phyloP scores from a whole-genome alignment of 2,113 vertebrate genomes.

The Plestiodon gilberti region DNA sequence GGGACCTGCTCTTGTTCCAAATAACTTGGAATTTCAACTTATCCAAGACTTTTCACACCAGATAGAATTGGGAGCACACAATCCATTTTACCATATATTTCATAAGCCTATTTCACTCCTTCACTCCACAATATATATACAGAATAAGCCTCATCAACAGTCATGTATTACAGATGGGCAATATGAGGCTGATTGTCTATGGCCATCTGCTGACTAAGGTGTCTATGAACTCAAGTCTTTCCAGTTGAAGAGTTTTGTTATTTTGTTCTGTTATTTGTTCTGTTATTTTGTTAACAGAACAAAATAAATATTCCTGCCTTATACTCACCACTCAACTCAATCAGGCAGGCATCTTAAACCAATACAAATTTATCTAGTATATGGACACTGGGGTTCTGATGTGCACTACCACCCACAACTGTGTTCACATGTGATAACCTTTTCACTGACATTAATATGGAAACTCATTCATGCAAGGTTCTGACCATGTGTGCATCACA shows the following conservation, averaged over 20 bases:
- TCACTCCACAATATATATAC: no score
- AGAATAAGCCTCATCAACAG: background rate
- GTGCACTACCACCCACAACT: background rate
- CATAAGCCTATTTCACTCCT: background rate
- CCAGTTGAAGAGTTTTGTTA: background rate
- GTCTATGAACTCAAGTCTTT: background rate
- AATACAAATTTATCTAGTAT: background rate
- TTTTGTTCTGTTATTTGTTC: no score
- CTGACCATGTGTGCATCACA: background rate
- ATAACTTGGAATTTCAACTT: background rate
- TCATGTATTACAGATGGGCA: background rate
- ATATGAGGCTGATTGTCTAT: background rate
- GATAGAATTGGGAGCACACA: background rate
- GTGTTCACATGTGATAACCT: background rate
- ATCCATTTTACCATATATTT: background rate
- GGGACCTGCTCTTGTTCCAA: background rate
- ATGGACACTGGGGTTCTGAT: background rate
- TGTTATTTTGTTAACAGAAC: no score
- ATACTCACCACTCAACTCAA: no score
- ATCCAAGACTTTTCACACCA: background rate
- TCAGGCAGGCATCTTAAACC: background rate
- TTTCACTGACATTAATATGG: background rate
- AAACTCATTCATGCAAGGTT: background rate
- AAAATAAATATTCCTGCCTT: no score
- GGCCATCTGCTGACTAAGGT: background rate